Evolutionary conservation across 2,797 vertebrate genomes (phyloP).

Genomic region (Phrynocephalus guinanensis): DNA sequence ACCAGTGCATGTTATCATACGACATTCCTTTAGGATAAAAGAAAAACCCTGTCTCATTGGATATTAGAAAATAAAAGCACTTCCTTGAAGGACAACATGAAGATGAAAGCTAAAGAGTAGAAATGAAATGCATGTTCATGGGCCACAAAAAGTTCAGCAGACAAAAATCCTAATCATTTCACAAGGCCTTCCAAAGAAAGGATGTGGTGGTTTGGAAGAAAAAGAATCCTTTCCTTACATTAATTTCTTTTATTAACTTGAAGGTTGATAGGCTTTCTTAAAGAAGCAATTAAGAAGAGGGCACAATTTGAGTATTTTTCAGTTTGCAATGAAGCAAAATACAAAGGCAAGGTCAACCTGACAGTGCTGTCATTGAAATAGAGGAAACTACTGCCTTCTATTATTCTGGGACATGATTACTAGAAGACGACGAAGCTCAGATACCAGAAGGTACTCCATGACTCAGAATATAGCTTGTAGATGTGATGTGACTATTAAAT

Average conservation of each 20-base stretch:
- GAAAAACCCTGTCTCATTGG: background rate
- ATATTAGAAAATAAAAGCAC: background rate
- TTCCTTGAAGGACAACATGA: background rate
- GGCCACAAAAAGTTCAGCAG: background rate
- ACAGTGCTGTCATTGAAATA: constrained; percentile 50
- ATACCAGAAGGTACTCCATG: constrained; percentile 61
- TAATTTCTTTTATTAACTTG: background rate
- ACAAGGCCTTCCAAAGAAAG: background rate
- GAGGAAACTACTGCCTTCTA: constrained; percentile 47
- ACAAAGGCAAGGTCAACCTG: constrained; percentile 28
- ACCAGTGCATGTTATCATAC: background rate
- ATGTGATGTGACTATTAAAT: constrained; percentile 54
- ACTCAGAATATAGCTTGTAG: constrained; percentile 68
- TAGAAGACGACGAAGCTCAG: constrained; percentile 48
- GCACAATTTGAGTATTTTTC: constrained; percentile 19
- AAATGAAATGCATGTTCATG: background rate
- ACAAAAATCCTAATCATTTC: background rate
- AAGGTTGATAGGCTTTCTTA: fast-evolving
- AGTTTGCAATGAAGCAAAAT: constrained; percentile 51
- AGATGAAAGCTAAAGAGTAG: background rate
- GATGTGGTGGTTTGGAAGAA: constrained; percentile 30
- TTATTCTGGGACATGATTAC: constrained; percentile 48
- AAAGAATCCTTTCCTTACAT: constrained; percentile 31
- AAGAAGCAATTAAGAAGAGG: constrained; percentile 21
- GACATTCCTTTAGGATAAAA: background rate